Conservation (phyloP, 1,140 invertebrate genomes). For the Bombus superbus region DNA sequence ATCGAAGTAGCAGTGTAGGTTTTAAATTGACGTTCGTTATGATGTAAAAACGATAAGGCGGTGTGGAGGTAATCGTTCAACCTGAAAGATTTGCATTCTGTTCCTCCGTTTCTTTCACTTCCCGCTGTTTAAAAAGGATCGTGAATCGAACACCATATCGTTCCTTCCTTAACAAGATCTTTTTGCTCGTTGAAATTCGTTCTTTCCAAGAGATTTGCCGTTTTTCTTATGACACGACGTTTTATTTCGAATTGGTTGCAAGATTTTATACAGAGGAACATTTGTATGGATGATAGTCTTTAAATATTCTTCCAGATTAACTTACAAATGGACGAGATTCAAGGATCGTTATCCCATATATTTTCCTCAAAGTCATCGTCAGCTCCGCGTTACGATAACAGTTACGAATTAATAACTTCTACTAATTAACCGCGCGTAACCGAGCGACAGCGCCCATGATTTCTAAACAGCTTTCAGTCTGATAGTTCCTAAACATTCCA, state of each 20-base stretch:
- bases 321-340: too few relatives aligned
- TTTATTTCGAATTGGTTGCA: background rate
- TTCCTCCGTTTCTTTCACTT: background rate
- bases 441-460: background rate
- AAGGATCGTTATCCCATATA: too few relatives aligned
- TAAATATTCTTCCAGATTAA: too few relatives aligned
- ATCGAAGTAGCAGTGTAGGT: background rate
- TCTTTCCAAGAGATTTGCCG: background rate
- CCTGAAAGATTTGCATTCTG: background rate
- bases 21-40: constrained; percentile 1
- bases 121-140: background rate
- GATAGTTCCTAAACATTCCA: background rate
- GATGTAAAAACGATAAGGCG: background rate
- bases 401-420: background rate
- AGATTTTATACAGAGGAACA: background rate
- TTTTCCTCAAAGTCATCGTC: background rate
- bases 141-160: too few relatives aligned
- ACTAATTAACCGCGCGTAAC: background rate
- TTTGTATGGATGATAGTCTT: too few relatives aligned
- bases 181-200: background rate
- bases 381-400: background rate
- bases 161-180: background rate
- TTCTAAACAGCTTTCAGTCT: background rate
- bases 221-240: too few relatives aligned
- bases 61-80: background rate